These are phyloP conservation scores for Xenops minutus DNA, from an alignment of 2,797 vertebrate species.

Conservation along the genomic window DNA sequence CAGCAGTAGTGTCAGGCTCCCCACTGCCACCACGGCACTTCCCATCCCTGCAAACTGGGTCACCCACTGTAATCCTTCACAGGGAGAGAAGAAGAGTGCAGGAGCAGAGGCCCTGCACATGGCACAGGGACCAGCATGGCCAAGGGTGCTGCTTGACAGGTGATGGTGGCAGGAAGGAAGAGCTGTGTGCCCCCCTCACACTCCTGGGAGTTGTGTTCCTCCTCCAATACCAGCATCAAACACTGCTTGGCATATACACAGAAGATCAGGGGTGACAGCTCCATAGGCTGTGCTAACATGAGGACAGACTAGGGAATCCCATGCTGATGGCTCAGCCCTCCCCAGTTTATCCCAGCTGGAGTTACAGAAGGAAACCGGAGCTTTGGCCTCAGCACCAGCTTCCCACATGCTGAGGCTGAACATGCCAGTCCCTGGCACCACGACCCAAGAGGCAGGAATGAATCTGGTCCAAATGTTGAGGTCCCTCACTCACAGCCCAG, in stretches of 20 bases:
- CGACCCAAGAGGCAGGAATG: fast-evolving
- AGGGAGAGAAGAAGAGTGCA: not conserved
- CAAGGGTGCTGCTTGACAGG: fast-evolving
- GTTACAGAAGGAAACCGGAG: not conserved
- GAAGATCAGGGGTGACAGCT: not conserved
- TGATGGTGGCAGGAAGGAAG: not conserved
- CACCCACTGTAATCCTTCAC: conserved; percentile 29
- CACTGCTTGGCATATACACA: fast-evolving
- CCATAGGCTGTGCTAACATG: fast-evolving
- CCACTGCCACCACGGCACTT: not conserved
- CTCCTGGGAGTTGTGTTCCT: not conserved
- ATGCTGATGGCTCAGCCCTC: not conserved
- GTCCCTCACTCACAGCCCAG: not conserved
- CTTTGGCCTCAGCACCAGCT: not conserved
- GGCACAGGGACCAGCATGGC: fast-evolving
- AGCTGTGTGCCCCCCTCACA: fast-evolving
- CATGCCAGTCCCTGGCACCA: not conserved
- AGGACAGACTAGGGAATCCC: not conserved
- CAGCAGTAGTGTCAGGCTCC: not conserved
- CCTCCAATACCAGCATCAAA: not conserved
- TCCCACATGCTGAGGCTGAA: fast-evolving
- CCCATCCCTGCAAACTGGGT: conserved; percentile 36
- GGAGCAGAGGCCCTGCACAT: not conserved
- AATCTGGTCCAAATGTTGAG: not conserved
- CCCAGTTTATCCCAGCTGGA: not conserved